A percentile compares a stretch with the other conserved stretches of the same genome.
Conservation (phyloP, 2,888 invertebrate genomes). For the Chelonus formosanus region DNA sequence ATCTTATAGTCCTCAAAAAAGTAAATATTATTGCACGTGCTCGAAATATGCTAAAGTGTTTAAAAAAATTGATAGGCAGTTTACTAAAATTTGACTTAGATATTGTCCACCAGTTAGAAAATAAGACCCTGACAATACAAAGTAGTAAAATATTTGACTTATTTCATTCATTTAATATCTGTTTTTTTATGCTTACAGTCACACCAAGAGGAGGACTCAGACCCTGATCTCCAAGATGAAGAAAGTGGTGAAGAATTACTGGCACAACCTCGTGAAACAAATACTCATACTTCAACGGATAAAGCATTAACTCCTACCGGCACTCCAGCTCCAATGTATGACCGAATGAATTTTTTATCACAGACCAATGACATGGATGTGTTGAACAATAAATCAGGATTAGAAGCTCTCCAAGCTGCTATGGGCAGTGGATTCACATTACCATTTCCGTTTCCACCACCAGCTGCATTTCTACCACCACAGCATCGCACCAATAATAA, state of each 20-base stretch:
- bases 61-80: conserved; percentile 7
- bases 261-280: conserved; percentile 57
- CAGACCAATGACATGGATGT: conserved; percentile 50
- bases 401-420: conserved; percentile 59
- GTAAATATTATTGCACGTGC: conserved; percentile 50
- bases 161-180: too few relatives aligned
- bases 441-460: conserved; percentile 70
- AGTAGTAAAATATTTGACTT: too few relatives aligned
- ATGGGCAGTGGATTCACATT: conserved; percentile 58
- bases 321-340: conserved; percentile 59
- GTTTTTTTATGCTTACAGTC: conserved; percentile 65
- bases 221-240: conserved; percentile 69
- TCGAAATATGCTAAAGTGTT: conserved; percentile 36
- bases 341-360: conserved; percentile 4
- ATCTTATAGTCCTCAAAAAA: conserved; percentile 24
- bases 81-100: not conserved
- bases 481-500: conserved; percentile 54
- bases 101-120: too few relatives aligned
- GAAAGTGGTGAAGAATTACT: conserved; percentile 65
- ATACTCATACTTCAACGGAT: conserved; percentile 54
- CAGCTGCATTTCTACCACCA: conserved; percentile 70
- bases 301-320: conserved; percentile 44
- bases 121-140: too few relatives aligned
- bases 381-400: conserved; percentile 50
- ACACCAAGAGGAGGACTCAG: conserved; percentile 69